Base-by-base conservation (phyloP, 2,113 vertebrate genomes). In the Arothron firmamentum region DNA sequence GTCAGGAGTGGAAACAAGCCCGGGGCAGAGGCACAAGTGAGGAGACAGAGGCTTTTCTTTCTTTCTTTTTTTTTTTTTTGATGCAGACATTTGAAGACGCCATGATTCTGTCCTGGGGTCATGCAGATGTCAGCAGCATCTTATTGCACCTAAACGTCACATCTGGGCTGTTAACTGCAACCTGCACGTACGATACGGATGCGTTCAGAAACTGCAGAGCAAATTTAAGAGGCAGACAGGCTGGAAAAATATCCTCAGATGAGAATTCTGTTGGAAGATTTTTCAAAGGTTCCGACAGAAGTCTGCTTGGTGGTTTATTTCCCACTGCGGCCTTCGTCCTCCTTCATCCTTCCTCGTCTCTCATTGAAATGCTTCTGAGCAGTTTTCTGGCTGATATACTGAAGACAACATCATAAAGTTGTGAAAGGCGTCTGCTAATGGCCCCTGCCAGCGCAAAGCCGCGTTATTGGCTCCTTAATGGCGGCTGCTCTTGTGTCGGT, bases 401-500 rank as follows among this genome's bases (percentile, higher is more conserved):
- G 15, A 45, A 21, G 47, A 21, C 21, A 25, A 15, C 4, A 2
- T 47, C 42, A 28, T 46, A 12, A 61, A 53, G 48, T 46, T 34
- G 41, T 50, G 3, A 57, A 56, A 51, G 57, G 52, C 11, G 43
- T 51, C 31, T 62, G 20, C 19, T 66, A 43, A 57, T 15, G 45
- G n/a, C 21, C 12, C 6, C 1, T 10, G 48, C 34, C 65, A 31
- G 31, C 58, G 42, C 42, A 70, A 57, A 11, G 10, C 49, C 62
- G 50, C 16, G 52, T 23, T 52, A 62, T 64, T 61, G 54, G 68
- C 54, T 58, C 66, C 45, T 58, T 66, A 74, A 63, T 72, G 62
- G 64, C 58, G 66, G 51, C 62, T 62, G 69, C 74, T 81, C 53
- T 14, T 70, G 61, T 78, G 63, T 78, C 75, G 52, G 31, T 63